These are phyloP conservation scores for Aporophyla lueneburgensis DNA, from an alignment of 2,888 invertebrate genomes.

Conservation along the genomic window DNA sequence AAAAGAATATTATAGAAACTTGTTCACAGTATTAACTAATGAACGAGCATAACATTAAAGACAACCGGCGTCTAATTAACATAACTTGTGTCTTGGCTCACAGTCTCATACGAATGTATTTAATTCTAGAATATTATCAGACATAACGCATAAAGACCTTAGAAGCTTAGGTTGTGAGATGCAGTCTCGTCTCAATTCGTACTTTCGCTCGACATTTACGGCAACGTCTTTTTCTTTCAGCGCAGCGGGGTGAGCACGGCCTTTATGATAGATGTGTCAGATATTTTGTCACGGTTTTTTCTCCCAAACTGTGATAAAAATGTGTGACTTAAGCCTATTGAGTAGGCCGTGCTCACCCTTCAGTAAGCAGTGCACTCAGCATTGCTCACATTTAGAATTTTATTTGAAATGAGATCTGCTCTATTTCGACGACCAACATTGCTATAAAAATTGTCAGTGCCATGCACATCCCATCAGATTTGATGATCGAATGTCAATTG, in stretches of 20 bases:
- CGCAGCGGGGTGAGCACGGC: too few relatives aligned
- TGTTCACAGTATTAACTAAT: slow-evolving; percentile 6
- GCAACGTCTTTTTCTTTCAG: neutral
- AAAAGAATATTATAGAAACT: slow-evolving; percentile 6
- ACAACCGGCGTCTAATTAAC: neutral
- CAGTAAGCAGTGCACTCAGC: too few relatives aligned
- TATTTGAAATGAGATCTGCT: slow-evolving; percentile 9
- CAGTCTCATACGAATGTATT: slow-evolving; percentile 7
- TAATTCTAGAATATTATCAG: neutral
- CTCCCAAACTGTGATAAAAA: too few relatives aligned
- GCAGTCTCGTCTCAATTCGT: neutral
- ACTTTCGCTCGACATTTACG: neutral
- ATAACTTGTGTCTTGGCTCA: neutral
- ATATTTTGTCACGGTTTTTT: too few relatives aligned
- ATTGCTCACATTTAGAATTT: neutral
- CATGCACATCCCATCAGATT: slow-evolving; percentile 10
- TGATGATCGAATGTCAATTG: slow-evolving; percentile 41
- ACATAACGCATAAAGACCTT: too few relatives aligned
- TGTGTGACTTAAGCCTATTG: too few relatives aligned
- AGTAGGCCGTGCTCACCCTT: too few relatives aligned
- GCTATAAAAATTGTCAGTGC: slow-evolving; percentile 14
- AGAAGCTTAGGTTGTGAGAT: neutral
- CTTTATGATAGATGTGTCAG: too few relatives aligned
- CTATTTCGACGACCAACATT: slow-evolving; percentile 1
- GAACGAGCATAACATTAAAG: neutral